phyloP scores from a whole-genome alignment of 2,797 vertebrate species.

The Semotilus atromaculatus region DNA sequence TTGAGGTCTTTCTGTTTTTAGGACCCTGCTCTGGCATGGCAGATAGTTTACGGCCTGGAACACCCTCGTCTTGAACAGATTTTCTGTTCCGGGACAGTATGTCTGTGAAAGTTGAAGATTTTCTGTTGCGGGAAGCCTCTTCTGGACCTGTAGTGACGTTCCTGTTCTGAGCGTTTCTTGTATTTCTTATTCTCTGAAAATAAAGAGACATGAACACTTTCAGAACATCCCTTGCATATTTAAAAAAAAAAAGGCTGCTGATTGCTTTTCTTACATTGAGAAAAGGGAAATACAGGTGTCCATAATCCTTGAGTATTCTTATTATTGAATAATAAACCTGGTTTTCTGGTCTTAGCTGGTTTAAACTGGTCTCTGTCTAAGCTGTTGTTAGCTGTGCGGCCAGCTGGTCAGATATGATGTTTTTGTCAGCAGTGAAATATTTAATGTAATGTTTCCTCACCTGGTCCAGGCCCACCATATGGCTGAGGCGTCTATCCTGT shows the following conservation, averaged over 20 bases:
- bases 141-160: conserved; percentile 60
- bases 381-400: neutral
- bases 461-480: conserved; percentile 79
- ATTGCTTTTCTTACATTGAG: neutral
- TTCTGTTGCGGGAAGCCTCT: conserved; percentile 63
- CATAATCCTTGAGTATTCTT: neutral
- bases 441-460: conserved; percentile 56
- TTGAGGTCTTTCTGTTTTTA: conserved; percentile 68
- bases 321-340: neutral
- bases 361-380: neutral
- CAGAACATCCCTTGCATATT: neutral
- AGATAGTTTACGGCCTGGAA: conserved; percentile 65
- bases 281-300: neutral
- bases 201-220: neutral
- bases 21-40: conserved; percentile 61
- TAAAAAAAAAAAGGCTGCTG: neutral
- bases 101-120: conserved; percentile 73
- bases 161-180: conserved; percentile 67
- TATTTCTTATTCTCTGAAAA: conserved; percentile 68
- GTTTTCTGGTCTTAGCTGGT: neutral
- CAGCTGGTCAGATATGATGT: neutral
- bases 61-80: conserved; percentile 61
- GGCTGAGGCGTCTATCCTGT: conserved; percentile 75
- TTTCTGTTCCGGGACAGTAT: conserved; percentile 70
- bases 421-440: neutral